Percentiles rank a stretch among this genome's conserved stretches.
Conservation (phyloP, 2,797 vertebrate species). For the Rhabdomys pumilio region DNA sequence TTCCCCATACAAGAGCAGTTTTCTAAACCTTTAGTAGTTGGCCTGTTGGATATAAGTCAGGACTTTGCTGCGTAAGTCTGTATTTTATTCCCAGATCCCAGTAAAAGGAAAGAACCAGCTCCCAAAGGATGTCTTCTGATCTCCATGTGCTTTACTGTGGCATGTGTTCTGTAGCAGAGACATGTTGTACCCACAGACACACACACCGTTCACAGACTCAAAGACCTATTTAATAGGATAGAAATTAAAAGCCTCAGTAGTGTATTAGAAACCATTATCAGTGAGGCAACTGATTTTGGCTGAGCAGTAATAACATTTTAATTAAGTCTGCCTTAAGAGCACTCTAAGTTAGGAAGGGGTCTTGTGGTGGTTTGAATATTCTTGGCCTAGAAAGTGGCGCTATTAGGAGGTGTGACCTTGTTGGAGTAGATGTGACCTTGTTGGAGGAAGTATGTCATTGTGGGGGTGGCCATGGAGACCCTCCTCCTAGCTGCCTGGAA, state of each 20-base stretch:
- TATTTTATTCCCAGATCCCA: not conserved
- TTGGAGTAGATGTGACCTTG: too few species aligned
- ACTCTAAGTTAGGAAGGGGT: not conserved
- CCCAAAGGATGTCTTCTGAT: not conserved
- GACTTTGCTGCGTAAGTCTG: not conserved
- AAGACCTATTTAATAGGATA: not conserved
- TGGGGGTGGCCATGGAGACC: not conserved
- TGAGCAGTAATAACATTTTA: slow-evolving; percentile 17
- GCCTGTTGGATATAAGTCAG: not conserved
- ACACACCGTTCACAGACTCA: not conserved
- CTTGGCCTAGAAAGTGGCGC: not conserved
- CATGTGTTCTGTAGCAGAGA: not conserved
- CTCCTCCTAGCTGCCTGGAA: not conserved
- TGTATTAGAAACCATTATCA: not conserved
- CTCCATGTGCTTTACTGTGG: not conserved
- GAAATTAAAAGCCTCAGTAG: not conserved
- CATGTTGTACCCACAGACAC: not conserved
- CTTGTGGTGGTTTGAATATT: not conserved
- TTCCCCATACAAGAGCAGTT: not conserved
- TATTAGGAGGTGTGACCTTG: not conserved
- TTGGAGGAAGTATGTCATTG: not conserved
- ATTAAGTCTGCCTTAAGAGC: not conserved
- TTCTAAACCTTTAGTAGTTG: not conserved
- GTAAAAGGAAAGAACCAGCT: not conserved
- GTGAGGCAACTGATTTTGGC: not conserved